Evolutionary conservation across 1,140 invertebrate genomes (phyloP).

Genomic region (Plodia interpunctella): DNA sequence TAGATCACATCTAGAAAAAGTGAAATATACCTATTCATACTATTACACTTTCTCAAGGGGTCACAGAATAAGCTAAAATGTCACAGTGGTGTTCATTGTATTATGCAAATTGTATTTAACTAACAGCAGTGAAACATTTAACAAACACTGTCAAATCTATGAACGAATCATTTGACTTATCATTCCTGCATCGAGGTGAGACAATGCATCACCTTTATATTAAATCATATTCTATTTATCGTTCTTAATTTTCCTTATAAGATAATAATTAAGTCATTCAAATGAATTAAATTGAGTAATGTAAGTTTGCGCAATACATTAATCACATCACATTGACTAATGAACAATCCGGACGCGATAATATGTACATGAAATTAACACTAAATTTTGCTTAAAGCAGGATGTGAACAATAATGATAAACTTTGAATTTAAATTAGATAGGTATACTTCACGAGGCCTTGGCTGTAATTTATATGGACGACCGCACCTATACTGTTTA

Average conservation of each 20-base stretch:
- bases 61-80: too few species aligned
- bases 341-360: conserved; percentile 58
- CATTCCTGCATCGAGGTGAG: neutral
- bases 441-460: conserved; percentile 32
- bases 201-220: neutral
- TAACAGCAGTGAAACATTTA: too few species aligned
- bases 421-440: conserved; percentile 25
- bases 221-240: neutral
- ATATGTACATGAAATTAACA: conserved; percentile 30
- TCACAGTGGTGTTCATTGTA: neutral
- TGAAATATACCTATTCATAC: too few species aligned
- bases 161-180: neutral
- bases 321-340: conserved; percentile 33
- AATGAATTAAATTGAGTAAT: conserved; percentile 13
- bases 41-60: too few species aligned
- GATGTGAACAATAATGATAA: conserved; percentile 33
- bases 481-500: conserved; percentile 48
- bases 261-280: conserved; percentile 1
- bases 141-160: neutral
- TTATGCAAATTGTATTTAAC: neutral
- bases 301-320: conserved; percentile 14
- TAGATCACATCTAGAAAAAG: neutral
- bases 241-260: neutral
- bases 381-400: conserved; percentile 33
- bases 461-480: conserved; percentile 36